These are phyloP conservation scores for Nephrotoma guestfalica DNA, from an alignment of 2,888 invertebrate species.

Conservation along the genomic window DNA sequence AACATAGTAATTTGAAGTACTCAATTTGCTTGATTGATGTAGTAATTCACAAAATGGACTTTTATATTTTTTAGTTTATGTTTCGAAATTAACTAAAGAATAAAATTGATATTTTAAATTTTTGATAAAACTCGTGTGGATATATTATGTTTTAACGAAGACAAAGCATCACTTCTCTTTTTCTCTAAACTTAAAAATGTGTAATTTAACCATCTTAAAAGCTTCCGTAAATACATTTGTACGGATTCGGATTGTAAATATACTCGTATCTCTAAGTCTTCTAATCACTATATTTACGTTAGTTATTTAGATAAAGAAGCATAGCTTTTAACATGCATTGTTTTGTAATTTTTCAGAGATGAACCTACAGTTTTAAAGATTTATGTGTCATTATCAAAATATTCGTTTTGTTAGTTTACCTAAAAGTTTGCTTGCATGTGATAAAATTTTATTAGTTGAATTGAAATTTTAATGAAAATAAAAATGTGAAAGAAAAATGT, in stretches of 20 bases:
- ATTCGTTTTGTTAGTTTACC: background rate
- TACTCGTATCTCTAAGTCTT: background rate
- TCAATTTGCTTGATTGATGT: background rate
- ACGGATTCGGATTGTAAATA: background rate
- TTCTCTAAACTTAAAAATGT: background rate
- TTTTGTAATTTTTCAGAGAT: background rate
- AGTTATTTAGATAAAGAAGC: background rate
- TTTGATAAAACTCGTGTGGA: no score
- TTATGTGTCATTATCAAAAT: background rate
- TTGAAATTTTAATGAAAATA: background rate
- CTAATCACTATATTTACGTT: background rate
- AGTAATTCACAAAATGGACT: background rate
- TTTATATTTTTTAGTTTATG: background rate
- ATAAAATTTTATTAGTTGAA: background rate
- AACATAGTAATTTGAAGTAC: background rate
- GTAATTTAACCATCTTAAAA: background rate
- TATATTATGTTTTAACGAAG: no score
- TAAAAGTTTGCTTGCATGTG: background rate
- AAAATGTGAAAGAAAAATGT: background rate
- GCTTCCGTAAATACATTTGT: background rate
- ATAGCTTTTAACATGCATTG: background rate
- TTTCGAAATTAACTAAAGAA: no score
- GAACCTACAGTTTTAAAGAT: background rate
- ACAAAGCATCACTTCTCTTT: no score
- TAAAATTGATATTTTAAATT: no score